Base-by-base conservation (phyloP, 2,797 vertebrate genomes). In the Macropus fuliginosus region DNA sequence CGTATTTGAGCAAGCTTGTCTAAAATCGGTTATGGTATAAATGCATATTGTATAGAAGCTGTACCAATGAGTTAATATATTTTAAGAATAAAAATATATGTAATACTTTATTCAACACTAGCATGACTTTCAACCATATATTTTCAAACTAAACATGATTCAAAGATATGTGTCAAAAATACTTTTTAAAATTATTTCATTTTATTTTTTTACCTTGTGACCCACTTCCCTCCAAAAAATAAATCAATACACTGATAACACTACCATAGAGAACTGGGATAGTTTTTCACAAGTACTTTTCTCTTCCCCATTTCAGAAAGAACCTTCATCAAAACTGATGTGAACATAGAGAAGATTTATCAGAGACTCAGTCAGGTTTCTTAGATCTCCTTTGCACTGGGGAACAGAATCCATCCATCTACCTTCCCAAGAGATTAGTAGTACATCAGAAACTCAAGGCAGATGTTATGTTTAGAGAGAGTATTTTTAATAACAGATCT, bases 281-380 rank as follows among this genome's bases (percentile, higher is more conserved):
- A 46, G 62, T 97, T 98, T 98, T 98, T 96, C 59, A 5, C 5
- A 54, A 92, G 13, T 29, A 62, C 95, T 96, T 97, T 98, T 97
- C 92, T 93, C 31, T 81, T 98, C 59, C 91, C 31, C 92, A 91
- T 98, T 98, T 97, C 96, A 96, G 95, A 95, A 95, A 98, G 93
- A 98, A 95, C 14, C 3, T 97, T 89, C 93, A 95, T 98, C 90
- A 97, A 92, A 98, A 96, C 92, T 97, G 66, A 97, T 96, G 94
- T 96, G 56, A 97, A 92, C 89, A 81, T 90, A 93, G 95, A 95
- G 95, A 97, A 98, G 95, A 98, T 98, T 98, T 97, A 98, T 97
- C 96, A 96, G 95, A 96, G 55, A 10, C 96, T 97, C 9, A 27
- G 95, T 92, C 56, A 95, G 89, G 29, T 95, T 96, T 96, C 92